Conservation (phyloP, 2,797 vertebrate species). For the Pelochelys cantorii region DNA sequence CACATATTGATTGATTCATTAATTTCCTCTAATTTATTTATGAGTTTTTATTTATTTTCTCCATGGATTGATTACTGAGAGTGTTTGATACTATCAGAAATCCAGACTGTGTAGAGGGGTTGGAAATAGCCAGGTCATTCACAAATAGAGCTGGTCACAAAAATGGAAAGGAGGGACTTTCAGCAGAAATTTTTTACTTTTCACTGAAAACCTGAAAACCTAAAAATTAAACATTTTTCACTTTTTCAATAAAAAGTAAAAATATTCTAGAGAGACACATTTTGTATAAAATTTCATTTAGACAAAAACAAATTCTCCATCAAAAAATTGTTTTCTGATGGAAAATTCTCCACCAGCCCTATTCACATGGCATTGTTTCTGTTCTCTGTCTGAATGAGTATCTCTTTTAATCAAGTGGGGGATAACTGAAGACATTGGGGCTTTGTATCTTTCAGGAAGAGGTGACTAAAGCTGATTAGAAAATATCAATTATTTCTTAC, state of each 20-base stretch:
- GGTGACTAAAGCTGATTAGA: background rate
- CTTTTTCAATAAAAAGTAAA: background rate
- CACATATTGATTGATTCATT: background rate
- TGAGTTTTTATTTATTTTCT: background rate
- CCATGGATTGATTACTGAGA: background rate
- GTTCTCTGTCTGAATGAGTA: background rate
- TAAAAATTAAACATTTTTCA: background rate
- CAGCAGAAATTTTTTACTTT: background rate
- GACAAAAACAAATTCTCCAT: background rate
- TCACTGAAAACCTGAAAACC: slow-evolving; percentile 37
- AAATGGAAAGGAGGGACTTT: slow-evolving; percentile 1
- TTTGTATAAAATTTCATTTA: background rate
- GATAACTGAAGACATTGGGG: background rate
- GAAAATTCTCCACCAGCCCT: no score
- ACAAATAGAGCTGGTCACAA: slow-evolving; percentile 57
- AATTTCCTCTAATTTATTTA: background rate
- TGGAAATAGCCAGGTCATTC: background rate
- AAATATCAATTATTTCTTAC: background rate
- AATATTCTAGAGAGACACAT: background rate
- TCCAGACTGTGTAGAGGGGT: background rate
- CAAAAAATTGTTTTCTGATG: background rate
- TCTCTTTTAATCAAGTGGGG: background rate
- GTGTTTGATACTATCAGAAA: slow-evolving; percentile 16
- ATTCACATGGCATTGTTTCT: no score
- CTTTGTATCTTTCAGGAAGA: background rate